Evolutionary conservation across 2,113 vertebrate species (phyloP).

Genomic region (Pluvianellus socialis): DNA sequence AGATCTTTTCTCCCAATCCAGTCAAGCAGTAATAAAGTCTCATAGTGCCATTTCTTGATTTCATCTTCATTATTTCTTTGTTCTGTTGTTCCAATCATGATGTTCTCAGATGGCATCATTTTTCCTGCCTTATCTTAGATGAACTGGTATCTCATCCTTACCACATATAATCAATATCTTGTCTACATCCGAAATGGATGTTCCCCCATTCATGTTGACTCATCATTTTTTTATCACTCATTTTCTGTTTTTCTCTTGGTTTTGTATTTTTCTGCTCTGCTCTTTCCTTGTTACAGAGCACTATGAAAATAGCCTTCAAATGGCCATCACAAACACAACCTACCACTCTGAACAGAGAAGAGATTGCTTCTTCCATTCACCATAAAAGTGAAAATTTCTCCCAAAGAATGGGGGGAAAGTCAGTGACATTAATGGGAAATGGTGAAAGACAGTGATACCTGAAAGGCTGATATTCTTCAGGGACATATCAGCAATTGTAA

Average conservation of each 20-base stretch:
- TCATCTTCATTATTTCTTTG: neutral
- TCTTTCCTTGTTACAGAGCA: neutral
- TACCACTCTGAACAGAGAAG: neutral
- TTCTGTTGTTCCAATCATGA: neutral
- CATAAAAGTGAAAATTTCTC: neutral
- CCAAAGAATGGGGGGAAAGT: neutral
- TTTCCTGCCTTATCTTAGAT: neutral
- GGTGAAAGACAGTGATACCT: neutral
- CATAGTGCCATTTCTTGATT: neutral
- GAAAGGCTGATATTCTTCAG: neutral
- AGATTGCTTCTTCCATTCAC: neutral
- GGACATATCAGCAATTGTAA: neutral
- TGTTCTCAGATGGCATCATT: conserved; percentile 13
- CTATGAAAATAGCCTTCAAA: neutral
- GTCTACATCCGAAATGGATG: neutral
- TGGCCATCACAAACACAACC: neutral
- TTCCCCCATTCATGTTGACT: neutral
- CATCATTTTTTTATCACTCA: neutral
- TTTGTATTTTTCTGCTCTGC: neutral
- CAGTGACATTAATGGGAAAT: neutral
- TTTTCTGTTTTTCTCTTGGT: neutral
- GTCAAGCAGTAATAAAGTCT: neutral
- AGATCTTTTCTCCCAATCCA: neutral
- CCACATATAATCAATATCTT: neutral
- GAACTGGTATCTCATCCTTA: neutral